Percentiles rank a stretch among this genome's conserved stretches.
Conservation (phyloP, 2,113 vertebrate genomes). For the Heloderma charlesbogerti region DNA sequence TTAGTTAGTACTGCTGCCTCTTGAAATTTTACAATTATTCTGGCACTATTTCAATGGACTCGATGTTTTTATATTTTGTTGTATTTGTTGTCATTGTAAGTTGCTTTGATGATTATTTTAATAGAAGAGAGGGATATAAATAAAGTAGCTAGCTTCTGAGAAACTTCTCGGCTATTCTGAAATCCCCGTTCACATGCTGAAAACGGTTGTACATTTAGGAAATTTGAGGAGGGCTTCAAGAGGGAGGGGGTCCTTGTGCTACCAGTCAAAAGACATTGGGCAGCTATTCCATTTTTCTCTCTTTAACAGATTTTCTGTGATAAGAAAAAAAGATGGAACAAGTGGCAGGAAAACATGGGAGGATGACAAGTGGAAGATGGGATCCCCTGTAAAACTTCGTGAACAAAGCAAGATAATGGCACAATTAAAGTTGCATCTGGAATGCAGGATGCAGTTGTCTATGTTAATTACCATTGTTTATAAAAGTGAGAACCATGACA, state of each 20-base stretch:
- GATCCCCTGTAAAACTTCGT: not conserved
- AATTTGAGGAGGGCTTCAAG: not conserved
- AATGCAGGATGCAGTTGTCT: not conserved
- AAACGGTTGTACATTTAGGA: not conserved
- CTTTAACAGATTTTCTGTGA: not conserved
- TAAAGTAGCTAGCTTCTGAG: not conserved
- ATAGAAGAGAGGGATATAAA: not conserved
- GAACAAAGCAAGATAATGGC: not conserved
- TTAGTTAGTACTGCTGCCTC: not conserved
- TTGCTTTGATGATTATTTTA: not conserved
- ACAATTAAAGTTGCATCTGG: not conserved
- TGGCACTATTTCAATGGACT: not conserved
- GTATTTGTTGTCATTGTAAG: not conserved
- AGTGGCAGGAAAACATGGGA: not conserved
- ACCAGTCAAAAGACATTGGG: not conserved
- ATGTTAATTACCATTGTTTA: not conserved
- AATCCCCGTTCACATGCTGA: not conserved
- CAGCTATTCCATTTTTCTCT: not conserved
- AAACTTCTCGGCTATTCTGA: not conserved
- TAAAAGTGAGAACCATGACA: not conserved
- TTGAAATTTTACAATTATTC: not conserved
- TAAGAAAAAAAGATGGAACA: not conserved
- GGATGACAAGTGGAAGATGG: not conserved
- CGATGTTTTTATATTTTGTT: not conserved
- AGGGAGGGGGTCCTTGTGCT: not conserved